Percentiles rank a stretch among this genome's conserved stretches.
phyloP scores from a whole-genome alignment of 2,797 vertebrate species.

The Florisuga fusca region DNA sequence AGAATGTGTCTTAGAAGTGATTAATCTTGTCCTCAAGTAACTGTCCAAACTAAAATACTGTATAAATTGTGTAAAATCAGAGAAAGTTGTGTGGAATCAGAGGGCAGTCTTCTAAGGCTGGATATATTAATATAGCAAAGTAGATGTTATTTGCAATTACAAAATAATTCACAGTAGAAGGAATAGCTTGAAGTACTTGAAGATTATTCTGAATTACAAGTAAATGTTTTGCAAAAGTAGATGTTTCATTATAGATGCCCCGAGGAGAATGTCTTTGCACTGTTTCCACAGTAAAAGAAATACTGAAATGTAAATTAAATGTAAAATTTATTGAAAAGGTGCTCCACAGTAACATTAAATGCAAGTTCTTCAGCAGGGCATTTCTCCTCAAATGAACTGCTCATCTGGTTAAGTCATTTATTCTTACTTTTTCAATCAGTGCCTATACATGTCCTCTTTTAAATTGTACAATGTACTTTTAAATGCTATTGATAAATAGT shows the following conservation, averaged over 20 bases:
- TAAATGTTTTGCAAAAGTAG: neutral
- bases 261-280: neutral
- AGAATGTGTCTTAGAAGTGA: neutral
- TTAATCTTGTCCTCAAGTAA: neutral
- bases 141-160: neutral
- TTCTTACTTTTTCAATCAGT: neutral
- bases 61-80: neutral
- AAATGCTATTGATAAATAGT: neutral
- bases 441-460: neutral
- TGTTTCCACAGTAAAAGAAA: neutral
- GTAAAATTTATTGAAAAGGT: neutral
- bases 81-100: neutral
- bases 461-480: neutral
- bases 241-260: neutral
- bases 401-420: neutral
- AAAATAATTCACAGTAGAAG: neutral
- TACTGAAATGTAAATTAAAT: neutral
- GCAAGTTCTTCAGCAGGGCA: neutral
- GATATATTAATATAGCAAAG: neutral
- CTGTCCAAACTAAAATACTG: neutral
- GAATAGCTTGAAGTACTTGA: neutral
- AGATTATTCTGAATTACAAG: neutral
- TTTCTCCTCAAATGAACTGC: neutral
- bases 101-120: neutral
- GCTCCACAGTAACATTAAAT: neutral